Conservation (phyloP, 2,888 invertebrate genomes). For the Gryllus longicercus region DNA sequence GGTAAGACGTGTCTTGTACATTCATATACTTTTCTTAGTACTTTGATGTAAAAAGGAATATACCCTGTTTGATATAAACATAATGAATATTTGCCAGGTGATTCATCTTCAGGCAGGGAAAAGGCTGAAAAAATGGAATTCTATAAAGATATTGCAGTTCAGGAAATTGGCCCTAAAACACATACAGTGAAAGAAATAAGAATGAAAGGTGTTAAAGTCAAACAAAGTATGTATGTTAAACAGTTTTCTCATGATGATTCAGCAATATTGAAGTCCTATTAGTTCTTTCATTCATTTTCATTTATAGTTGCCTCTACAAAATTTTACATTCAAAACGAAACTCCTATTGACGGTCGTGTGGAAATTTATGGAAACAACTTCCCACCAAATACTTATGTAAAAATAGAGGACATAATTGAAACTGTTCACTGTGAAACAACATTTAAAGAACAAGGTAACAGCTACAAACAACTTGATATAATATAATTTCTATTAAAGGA, state of each 20-base stretch:
- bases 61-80: too few species aligned
- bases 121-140: too few species aligned
- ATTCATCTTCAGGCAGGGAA: too few species aligned
- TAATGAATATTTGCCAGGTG: too few species aligned
- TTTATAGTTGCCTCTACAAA: background rate
- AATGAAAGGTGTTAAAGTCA: background rate
- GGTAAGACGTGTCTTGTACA: too few species aligned
- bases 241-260: background rate
- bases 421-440: background rate
- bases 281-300: background rate
- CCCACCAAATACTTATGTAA: background rate
- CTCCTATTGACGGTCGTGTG: background rate
- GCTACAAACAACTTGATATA: too few species aligned
- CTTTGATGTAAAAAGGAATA: too few species aligned
- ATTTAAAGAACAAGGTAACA: background rate
- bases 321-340: background rate
- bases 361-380: background rate
- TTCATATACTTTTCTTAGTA: too few species aligned
- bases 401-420: slow-evolving; percentile 4
- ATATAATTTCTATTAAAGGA: too few species aligned
- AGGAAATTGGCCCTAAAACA: background rate
- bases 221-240: background rate
- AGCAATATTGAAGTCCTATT: background rate
- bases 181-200: background rate
- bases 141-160: too few species aligned